Conservation (phyloP, 1,140 invertebrate species). For the Drosophila persimilis region DNA sequence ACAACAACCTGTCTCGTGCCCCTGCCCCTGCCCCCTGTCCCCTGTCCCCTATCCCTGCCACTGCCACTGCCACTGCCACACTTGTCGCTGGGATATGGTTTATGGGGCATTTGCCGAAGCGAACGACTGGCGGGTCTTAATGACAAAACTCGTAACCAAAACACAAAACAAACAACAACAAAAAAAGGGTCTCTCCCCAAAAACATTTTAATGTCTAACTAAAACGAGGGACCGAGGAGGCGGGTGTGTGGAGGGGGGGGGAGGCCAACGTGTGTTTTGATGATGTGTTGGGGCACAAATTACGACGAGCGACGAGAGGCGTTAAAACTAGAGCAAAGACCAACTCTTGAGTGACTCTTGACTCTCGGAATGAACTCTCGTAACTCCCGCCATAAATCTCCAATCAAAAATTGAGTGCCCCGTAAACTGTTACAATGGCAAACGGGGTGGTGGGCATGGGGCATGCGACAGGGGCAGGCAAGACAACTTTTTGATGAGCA, state of each 20-base stretch:
- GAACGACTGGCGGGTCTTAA: constrained; percentile 44
- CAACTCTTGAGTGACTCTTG: constrained; percentile 27
- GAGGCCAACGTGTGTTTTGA: constrained; percentile 50
- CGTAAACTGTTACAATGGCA: constrained; percentile 18
- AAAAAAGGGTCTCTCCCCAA: constrained; percentile 34
- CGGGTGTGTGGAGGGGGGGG: not conserved
- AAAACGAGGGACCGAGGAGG: constrained; percentile 11
- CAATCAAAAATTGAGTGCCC: constrained; percentile 71
- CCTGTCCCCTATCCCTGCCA: constrained; percentile 3
- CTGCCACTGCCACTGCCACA: constrained; percentile 18
- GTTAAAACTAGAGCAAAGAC: constrained; percentile 74
- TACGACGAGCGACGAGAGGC: constrained; percentile 70
- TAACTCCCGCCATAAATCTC: constrained; percentile 62
- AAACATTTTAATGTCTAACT: constrained; percentile 56
- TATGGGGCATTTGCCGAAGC: constrained; percentile 46
- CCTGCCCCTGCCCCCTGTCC: not conserved
- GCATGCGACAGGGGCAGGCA: not conserved
- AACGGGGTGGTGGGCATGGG: too few species aligned
- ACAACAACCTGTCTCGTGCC: constrained; percentile 12
- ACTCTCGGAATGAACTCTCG: constrained; percentile 54
- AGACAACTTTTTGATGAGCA: constrained; percentile 33
- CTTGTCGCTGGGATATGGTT: constrained; percentile 35
- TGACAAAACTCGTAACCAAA: constrained; percentile 46
- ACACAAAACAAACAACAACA: constrained; percentile 5
- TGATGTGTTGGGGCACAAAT: constrained; percentile 64